Conservation (phyloP, 2,113 vertebrate species). For the Brachyistius frenatus region DNA sequence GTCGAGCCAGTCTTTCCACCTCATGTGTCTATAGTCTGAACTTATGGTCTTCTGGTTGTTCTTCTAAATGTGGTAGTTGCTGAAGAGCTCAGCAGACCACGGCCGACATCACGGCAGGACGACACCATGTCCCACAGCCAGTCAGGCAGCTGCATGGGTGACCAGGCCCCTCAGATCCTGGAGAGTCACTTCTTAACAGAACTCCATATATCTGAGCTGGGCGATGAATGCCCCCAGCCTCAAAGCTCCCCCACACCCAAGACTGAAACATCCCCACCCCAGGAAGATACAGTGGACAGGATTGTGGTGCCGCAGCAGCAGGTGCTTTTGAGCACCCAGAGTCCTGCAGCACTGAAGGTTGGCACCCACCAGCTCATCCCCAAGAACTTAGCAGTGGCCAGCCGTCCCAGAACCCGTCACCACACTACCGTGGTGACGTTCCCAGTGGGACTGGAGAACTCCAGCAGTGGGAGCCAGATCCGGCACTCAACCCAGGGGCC, state of each 20-base stretch:
- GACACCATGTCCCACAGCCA: conserved; percentile 82
- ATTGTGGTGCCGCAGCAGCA: conserved; percentile 26
- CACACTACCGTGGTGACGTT: conserved; percentile 88
- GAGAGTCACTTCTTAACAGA: conserved; percentile 82
- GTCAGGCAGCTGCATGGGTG: conserved; percentile 71
- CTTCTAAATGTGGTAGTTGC: conserved; percentile 51
- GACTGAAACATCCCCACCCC: rapidly evolving
- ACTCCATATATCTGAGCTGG: conserved; percentile 72
- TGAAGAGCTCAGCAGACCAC: conserved; percentile 25
- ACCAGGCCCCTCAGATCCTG: conserved; percentile 76
- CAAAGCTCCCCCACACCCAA: conserved; percentile 7
- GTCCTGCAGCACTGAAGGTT: conserved; percentile 84
- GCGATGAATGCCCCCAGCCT: conserved; percentile 27
- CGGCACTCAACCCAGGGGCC: conserved; percentile 59
- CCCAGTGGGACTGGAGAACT: conserved; percentile 61
- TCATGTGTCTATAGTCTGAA: too few species aligned
- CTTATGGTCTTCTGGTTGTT: background rate
- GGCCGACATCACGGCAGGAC: conserved; percentile 8
- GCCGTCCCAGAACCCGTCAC: conserved; percentile 84
- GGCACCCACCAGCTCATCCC: conserved; percentile 94
- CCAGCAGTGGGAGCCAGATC: conserved; percentile 33
- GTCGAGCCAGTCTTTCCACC: background rate
- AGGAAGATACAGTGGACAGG: background rate
- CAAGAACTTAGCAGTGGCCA: conserved; percentile 83
- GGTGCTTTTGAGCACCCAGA: conserved; percentile 89